Percentiles rank a stretch among this genome's conserved stretches.
phyloP scores from a whole-genome alignment of 2,797 vertebrate species.

The Hephaestus fuliginosus region DNA sequence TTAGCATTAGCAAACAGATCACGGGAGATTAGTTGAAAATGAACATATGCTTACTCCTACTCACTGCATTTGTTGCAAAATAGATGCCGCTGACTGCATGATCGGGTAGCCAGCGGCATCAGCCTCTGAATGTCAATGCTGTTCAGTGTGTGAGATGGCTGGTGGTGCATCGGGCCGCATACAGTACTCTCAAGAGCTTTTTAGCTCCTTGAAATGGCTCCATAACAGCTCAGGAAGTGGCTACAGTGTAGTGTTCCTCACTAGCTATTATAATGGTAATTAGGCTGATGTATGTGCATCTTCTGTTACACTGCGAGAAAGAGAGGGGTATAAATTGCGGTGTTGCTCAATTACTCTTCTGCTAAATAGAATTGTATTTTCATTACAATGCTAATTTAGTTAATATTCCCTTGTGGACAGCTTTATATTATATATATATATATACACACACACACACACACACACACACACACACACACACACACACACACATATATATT shows the following conservation, averaged over 20 bases:
- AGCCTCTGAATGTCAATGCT: constrained; percentile 73
- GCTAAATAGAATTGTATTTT: constrained; percentile 45
- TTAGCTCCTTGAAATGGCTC: constrained; percentile 49
- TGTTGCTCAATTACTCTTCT: constrained; percentile 35
- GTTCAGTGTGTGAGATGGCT: constrained; percentile 56
- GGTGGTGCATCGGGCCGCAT: constrained; percentile 42
- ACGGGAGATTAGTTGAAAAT: constrained; percentile 7
- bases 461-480: too few relatives aligned
- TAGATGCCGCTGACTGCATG: constrained; percentile 29
- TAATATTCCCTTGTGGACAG: constrained; percentile 32
- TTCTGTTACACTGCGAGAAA: constrained; percentile 23
- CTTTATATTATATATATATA: not conserved
- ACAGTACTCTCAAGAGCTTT: constrained; percentile 57
- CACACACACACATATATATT: not conserved
- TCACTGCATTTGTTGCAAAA: constrained; percentile 28
- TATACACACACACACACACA: too few relatives aligned
- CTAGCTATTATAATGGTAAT: constrained; percentile 56
- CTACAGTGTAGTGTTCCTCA: constrained; percentile 29
- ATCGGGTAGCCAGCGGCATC: constrained; percentile 49
- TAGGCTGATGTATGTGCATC: constrained; percentile 55
- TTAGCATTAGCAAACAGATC: not conserved
- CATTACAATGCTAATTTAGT: constrained; percentile 35
- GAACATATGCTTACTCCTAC: not conserved
- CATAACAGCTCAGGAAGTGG: constrained; percentile 52
- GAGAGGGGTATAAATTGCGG: constrained; percentile 16